A percentile compares a stretch with the other conserved stretches of the same genome.
These are phyloP conservation scores for Drosophila micromelanica DNA, from an alignment of 1,140 invertebrate species.

Conservation along the genomic window DNA sequence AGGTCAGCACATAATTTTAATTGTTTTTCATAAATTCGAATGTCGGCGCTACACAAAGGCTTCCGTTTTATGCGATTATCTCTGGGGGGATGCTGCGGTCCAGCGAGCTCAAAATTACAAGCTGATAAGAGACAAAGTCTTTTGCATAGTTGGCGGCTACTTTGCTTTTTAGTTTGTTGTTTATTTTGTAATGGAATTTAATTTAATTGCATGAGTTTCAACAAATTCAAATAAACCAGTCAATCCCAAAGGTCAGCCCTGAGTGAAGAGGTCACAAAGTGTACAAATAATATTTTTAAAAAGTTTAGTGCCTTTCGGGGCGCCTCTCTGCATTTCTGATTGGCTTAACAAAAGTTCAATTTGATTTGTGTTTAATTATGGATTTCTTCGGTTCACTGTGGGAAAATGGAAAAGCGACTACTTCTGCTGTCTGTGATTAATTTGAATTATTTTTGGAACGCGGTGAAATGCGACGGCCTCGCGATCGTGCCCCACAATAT, in stretches of 20 bases:
- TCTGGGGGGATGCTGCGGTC: constrained; percentile 8
- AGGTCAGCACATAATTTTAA: constrained; percentile 73
- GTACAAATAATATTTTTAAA: background rate
- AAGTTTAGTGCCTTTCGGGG: background rate
- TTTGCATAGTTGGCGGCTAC: constrained; percentile 79
- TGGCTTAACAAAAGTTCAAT: constrained; percentile 35
- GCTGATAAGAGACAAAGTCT: constrained; percentile 59
- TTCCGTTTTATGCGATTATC: constrained; percentile 34
- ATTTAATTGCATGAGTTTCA: constrained; percentile 31
- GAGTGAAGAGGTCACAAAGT: background rate
- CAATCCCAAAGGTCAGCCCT: constrained; percentile 25
- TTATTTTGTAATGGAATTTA: constrained; percentile 54
- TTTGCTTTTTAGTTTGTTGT: constrained; percentile 67
- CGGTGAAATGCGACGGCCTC: constrained; percentile 57
- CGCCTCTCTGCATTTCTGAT: constrained; percentile 2
- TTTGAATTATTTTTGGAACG: constrained; percentile 75
- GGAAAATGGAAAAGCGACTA: constrained; percentile 53
- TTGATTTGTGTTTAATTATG: constrained; percentile 57
- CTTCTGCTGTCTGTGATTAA: constrained; percentile 58
- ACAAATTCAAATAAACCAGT: constrained; percentile 13
- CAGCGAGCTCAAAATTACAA: constrained; percentile 41
- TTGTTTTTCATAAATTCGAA: constrained; percentile 66
- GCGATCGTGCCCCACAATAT: constrained; percentile 36
- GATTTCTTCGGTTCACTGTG: constrained; percentile 50
- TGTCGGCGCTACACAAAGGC: constrained; percentile 61